phyloP scores from a whole-genome alignment of 2,797 vertebrate species.

The Picus viridis region DNA sequence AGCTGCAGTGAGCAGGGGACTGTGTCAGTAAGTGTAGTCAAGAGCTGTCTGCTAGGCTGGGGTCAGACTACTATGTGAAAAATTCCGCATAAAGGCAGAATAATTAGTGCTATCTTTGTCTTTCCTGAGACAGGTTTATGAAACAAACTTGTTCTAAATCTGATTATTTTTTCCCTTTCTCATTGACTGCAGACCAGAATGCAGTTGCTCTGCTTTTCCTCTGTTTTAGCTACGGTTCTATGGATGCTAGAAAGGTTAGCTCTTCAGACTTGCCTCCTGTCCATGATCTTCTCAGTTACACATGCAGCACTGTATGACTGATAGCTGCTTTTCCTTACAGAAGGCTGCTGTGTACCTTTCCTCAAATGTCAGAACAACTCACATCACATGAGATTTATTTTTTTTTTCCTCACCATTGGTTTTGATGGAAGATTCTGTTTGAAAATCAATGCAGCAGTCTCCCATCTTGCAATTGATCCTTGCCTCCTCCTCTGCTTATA shows the following conservation, averaged over 20 bases:
- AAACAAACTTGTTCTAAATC: neutral
- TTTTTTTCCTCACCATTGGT: neutral
- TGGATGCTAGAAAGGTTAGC: neutral
- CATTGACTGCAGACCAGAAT: neutral
- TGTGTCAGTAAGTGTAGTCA: neutral
- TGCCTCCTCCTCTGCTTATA: neutral
- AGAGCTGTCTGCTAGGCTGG: neutral
- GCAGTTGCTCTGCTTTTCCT: neutral
- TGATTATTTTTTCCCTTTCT: neutral
- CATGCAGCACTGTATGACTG: neutral
- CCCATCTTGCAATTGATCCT: slow-evolving; percentile 34
- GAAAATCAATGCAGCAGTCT: slow-evolving; percentile 47
- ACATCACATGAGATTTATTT: neutral
- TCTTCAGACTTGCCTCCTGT: neutral
- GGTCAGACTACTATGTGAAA: neutral
- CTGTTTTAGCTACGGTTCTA: neutral
- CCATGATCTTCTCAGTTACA: neutral
- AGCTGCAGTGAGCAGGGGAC: accelerated
- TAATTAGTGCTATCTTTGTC: neutral
- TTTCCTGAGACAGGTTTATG: neutral
- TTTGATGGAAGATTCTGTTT: slow-evolving; percentile 59
- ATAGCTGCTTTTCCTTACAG: neutral
- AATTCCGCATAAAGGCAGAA: neutral
- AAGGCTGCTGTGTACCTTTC: neutral
- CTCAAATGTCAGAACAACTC: neutral